Base-by-base conservation (phyloP, 2,888 invertebrate species). In the Ptilodon capucinus region DNA sequence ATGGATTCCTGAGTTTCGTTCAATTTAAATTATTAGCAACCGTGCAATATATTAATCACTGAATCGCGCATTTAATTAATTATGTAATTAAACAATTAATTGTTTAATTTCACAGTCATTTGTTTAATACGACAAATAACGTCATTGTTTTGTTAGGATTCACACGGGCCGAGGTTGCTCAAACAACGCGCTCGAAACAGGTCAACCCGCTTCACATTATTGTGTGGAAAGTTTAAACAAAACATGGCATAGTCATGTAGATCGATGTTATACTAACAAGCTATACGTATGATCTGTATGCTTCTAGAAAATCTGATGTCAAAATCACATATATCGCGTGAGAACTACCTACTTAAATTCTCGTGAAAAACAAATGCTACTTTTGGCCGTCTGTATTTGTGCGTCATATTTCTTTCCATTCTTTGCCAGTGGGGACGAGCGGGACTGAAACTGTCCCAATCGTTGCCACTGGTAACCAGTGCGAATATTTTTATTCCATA, bases 161-260 rank as follows among this genome's bases (percentile, higher is more conserved):
- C 74, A 48, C 74, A 74, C 70, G 66, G 39, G 17, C 46, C 51
- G 51, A 60, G 57, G 63, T 61, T 58, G 54, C 58, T 53, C 45
- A 51, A 62, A 56, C 48, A 41, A 46, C 57, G 56, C 53, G 55
- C 55, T n/a, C 51, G 68, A 75, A 68, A 65, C 63, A 59, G 79
- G 76, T 81, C 73, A 81, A n/a, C 84, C 84, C 50, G 70, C 54
- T 85, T 85, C 85, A 42, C 85, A 84, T 58, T 60, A 79, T 81
- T 83, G 81, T 81, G 53, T 43, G 13, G 48, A 40, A 41, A 40
- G 32, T 19, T 35, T 40, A 34, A 38, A 40, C 41, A 42, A 41
- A 42, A 36, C 46, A 36, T 11, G 9, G 11, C 7, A 21, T 18
- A 23, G 21, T 39, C 9, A 13, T 13, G 19, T 19, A 39, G 11